A percentile compares a stretch with the other conserved stretches of the same genome.
Evolutionary conservation across 1,140 invertebrate genomes (phyloP).

Genomic region (Diorhabda elongata): DNA sequence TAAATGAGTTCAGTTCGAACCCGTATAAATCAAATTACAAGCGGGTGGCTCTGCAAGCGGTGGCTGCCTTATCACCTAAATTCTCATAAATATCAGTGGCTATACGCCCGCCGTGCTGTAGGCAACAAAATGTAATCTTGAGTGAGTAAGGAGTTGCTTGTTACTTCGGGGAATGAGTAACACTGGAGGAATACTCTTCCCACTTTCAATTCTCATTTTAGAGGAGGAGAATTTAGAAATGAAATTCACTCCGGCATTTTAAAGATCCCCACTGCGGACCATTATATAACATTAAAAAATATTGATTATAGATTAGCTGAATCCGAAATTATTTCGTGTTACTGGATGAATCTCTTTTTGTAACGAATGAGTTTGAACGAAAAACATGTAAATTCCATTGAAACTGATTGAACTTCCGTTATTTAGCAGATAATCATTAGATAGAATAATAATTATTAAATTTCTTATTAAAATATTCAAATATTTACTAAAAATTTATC

Average conservation of each 20-base stretch:
- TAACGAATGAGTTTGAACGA: too few species aligned
- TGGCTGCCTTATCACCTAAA: conserved; percentile 23
- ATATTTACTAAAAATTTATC: too few species aligned
- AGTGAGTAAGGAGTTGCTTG: neutral
- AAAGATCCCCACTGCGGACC: neutral
- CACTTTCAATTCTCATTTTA: neutral
- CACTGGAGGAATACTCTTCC: neutral
- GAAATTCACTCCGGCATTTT: neutral
- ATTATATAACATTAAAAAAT: neutral
- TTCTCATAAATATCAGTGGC: conserved; percentile 28
- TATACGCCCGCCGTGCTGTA: conserved; percentile 1
- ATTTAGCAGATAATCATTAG: too few species aligned
- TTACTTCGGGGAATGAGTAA: neutral
- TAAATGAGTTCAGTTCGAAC: conserved; percentile 17
- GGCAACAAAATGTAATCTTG: conserved; percentile 1
- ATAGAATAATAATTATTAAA: too few species aligned
- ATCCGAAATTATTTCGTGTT: too few species aligned
- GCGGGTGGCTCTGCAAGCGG: conserved; percentile 8
- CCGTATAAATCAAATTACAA: conserved; percentile 26
- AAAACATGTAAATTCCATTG: too few species aligned
- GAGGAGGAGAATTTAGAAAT: neutral
- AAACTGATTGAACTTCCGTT: too few species aligned
- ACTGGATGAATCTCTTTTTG: too few species aligned
- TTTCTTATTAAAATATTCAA: too few species aligned
- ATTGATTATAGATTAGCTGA: neutral